Conservation (phyloP, 2,888 invertebrate genomes). For the Parnassius orleans region DNA sequence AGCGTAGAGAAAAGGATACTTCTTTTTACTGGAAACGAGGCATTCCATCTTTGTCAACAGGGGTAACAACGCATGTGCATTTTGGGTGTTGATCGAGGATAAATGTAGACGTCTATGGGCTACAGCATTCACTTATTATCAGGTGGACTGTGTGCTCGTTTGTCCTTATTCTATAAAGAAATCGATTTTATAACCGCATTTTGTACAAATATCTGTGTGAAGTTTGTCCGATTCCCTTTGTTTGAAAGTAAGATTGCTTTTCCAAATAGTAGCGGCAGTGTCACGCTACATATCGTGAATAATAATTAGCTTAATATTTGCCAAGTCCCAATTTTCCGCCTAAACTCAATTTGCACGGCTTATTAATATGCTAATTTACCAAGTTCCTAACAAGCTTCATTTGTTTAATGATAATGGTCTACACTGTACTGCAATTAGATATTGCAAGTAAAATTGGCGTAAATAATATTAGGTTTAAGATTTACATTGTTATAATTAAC, state of each 20-base stretch:
- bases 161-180: not conserved
- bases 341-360: not conserved
- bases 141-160: not conserved
- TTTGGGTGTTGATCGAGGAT: too few species aligned
- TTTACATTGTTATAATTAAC: too few species aligned
- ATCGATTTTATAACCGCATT: not conserved
- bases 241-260: not conserved
- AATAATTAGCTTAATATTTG: constrained; percentile 19
- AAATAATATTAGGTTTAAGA: too few species aligned
- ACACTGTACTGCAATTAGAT: not conserved
- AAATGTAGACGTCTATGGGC: too few species aligned
- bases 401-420: constrained; percentile 7
- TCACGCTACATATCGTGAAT: constrained; percentile 3
- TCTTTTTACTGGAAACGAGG: too few species aligned
- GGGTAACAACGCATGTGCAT: too few species aligned
- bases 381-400: constrained; percentile 6
- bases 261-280: not conserved
- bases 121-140: not conserved
- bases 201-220: not conserved
- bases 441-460: too few species aligned
- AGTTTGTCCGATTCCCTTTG: not conserved
- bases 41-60: too few species aligned
- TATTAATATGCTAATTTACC: constrained; percentile 19
- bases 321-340: constrained; percentile 6
- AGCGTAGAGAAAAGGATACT: too few species aligned